Evolutionary conservation across 2,888 invertebrate genomes (phyloP).

Genomic region (Electrophaes corylata): DNA sequence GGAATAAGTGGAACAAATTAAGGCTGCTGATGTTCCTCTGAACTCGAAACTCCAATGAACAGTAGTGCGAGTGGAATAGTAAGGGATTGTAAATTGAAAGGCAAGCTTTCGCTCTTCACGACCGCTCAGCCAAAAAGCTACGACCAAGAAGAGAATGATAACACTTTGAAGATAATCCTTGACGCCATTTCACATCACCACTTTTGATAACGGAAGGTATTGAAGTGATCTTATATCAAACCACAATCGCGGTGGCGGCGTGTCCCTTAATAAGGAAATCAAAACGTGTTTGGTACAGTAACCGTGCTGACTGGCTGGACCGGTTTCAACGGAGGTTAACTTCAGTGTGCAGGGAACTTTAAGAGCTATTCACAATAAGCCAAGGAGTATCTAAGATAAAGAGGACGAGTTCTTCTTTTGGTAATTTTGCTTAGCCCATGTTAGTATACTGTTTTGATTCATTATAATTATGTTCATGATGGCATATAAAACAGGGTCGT

Average conservation of each 20-base stretch:
- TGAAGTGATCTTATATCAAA: slow-evolving; percentile 1
- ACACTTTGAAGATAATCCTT: neutral
- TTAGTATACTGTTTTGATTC: neutral
- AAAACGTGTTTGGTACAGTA: slow-evolving; percentile 22
- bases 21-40: too few species aligned
- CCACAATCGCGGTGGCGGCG: slow-evolving; percentile 4
- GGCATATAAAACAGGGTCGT: neutral
- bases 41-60: too few species aligned
- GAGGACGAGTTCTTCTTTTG: neutral
- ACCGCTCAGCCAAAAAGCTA: too few species aligned
- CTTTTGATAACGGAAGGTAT: neutral
- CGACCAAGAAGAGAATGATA: neutral
- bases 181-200: neutral
- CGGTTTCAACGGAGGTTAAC: slow-evolving; percentile 22
- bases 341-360: slow-evolving; percentile 1
- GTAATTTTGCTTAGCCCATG: neutral
- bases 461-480: neutral
- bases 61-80: too few species aligned
- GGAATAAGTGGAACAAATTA: too few species aligned
- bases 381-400: neutral
- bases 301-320: slow-evolving; percentile 8
- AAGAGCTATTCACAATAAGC: neutral
- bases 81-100: too few species aligned
- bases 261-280: slow-evolving; percentile 17
- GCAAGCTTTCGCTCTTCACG: too few species aligned